These are phyloP conservation scores for Sicus ferrugineus DNA, from an alignment of 2,888 invertebrate species.

Conservation along the genomic window DNA sequence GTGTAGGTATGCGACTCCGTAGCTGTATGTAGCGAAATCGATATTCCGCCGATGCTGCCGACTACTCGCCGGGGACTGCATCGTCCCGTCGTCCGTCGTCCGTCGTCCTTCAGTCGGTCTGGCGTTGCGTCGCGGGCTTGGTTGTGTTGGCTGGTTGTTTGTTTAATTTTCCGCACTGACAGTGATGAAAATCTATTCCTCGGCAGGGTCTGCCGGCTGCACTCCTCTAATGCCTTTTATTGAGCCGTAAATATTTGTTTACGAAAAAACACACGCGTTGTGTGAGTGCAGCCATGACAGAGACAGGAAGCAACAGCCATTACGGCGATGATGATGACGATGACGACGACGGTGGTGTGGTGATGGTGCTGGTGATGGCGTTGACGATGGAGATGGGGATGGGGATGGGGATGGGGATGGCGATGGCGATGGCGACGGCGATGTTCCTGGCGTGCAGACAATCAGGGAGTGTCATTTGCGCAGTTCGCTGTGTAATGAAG, in stretches of 20 bases:
- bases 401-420: conserved; percentile 24
- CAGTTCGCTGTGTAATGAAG: not conserved
- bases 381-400: conserved; percentile 37
- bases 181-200: conserved; percentile 56
- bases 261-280: conserved; percentile 47
- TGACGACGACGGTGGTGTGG: not conserved
- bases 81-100: not conserved
- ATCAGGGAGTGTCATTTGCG: not conserved
- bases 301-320: conserved; percentile 29
- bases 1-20: not conserved
- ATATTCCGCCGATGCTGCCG: not conserved
- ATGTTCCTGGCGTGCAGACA: too few species aligned
- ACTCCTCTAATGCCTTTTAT: conserved; percentile 28
- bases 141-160: conserved; percentile 46
- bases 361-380: conserved; percentile 7
- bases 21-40: conserved; percentile 14
- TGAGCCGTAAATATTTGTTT: conserved; percentile 42
- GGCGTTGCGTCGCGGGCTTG: not conserved
- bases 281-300: conserved; percentile 33
- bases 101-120: not conserved
- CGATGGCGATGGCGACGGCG: not conserved
- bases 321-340: conserved; percentile 17
- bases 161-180: conserved; percentile 54
- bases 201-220: conserved; percentile 21
- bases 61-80: not conserved